Conservation (phyloP, 2,888 invertebrate genomes). For the Drepana falcataria region DNA sequence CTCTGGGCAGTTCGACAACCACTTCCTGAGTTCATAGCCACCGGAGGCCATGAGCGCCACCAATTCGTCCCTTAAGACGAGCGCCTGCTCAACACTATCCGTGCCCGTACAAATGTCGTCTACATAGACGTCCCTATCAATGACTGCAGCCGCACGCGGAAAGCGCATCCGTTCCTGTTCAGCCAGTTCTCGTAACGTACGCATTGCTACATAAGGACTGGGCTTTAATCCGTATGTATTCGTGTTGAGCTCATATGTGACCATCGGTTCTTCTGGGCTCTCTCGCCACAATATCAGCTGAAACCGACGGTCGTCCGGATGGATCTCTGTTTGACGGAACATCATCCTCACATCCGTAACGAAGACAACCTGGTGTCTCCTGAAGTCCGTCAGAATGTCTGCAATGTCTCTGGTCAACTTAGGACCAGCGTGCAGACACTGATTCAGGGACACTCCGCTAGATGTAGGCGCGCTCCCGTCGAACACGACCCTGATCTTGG, state of each 20-base stretch:
- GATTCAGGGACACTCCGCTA: constrained; percentile 6
- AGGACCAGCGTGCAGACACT: constrained; percentile 8
- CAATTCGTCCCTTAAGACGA: not conserved
- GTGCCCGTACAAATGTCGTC: constrained; percentile 3
- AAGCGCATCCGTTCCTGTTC: not conserved
- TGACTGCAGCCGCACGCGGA: not conserved
- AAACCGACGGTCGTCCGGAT: constrained; percentile 7
- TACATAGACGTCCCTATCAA: not conserved
- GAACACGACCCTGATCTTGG: constrained; percentile 9
- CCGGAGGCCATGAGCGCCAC: not conserved
- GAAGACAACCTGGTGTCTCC: constrained; percentile 7
- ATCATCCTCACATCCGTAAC: constrained; percentile 9
- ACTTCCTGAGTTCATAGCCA: constrained; percentile 4
- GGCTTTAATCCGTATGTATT: constrained; percentile 12
- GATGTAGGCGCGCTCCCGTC: constrained; percentile 7
- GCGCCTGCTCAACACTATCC: not conserved
- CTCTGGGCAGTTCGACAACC: constrained; percentile 3
- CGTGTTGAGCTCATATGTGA: constrained; percentile 9
- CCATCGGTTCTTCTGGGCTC: constrained; percentile 2
- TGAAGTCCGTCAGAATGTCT: constrained; percentile 6
- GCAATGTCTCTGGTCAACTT: constrained; percentile 6
- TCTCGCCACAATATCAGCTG: constrained; percentile 11
- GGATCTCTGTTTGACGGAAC: constrained; percentile 1
- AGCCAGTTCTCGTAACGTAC: constrained; percentile 5
- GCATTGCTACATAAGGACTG: constrained; percentile 8